A percentile compares a stretch with the other conserved stretches of the same genome.
Conservation (phyloP, 23 tunicate genomes). For the Trididemnum miniatum region DNA sequence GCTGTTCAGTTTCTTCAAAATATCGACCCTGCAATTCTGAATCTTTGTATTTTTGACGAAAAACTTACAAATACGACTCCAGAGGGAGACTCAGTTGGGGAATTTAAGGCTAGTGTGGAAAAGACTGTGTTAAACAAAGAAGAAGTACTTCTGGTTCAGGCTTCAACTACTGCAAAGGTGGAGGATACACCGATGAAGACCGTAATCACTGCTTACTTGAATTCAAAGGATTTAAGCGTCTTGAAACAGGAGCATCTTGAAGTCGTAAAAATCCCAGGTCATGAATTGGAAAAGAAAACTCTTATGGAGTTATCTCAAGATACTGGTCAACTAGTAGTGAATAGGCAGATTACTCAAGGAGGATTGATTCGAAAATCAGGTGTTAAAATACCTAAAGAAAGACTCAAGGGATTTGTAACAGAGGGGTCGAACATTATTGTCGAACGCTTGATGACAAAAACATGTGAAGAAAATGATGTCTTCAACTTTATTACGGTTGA, state of each 20-base stretch:
- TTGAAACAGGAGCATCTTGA: constrained; percentile 73
- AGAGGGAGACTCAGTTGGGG: constrained; percentile 72
- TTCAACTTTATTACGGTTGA: constrained; percentile 55
- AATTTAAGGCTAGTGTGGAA: constrained; percentile 57
- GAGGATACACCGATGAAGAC: constrained; percentile 76
- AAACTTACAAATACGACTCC: constrained; percentile 59
- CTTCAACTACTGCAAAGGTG: constrained; percentile 69
- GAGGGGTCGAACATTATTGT: constrained; percentile 71
- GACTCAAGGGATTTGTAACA: constrained; percentile 50
- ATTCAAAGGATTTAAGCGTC: constrained; percentile 34
- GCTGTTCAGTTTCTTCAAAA: constrained; percentile 43
- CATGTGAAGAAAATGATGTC: constrained; percentile 23
- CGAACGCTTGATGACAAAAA: constrained; percentile 57
- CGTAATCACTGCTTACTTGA: constrained; percentile 56
- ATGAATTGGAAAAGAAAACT: constrained; percentile 74
- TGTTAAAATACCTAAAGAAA: constrained; percentile 32
- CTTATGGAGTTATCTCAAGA: constrained; percentile 52
- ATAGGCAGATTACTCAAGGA: constrained; percentile 54
- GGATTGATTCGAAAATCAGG: constrained; percentile 28
- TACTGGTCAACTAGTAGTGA: constrained; percentile 43
- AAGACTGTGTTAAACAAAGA: constrained; percentile 40
- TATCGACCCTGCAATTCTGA: constrained; percentile 38
- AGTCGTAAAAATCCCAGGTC: constrained; percentile 65
- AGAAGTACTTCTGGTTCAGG: constrained; percentile 51
- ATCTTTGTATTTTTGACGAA: constrained; percentile 69